phyloP scores from a whole-genome alignment of 1,140 invertebrate species.

The Drosophila asahinai region DNA sequence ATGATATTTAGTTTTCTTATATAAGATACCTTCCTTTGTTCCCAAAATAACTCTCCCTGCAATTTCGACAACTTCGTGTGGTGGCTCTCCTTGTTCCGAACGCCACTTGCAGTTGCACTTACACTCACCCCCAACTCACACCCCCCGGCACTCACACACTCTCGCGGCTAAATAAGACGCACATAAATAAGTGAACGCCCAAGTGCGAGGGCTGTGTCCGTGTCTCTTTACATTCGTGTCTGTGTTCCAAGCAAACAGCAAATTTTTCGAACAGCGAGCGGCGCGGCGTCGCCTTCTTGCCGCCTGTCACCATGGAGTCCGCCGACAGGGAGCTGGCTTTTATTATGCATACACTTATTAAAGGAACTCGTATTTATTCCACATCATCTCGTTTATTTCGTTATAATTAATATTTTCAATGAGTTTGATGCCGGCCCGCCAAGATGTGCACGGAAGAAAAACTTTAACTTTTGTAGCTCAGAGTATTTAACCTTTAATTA shows the following conservation, averaged over 20 bases:
- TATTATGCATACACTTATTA: conserved; percentile 35
- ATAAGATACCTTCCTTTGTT: neutral
- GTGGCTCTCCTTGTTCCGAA: conserved; percentile 39
- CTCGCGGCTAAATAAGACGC: conserved; percentile 11
- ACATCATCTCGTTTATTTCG: conserved; percentile 41
- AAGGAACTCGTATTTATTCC: conserved; percentile 26
- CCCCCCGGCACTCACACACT: conserved; percentile 18
- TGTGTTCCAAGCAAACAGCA: conserved; percentile 11
- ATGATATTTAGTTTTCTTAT: too few relatives aligned
- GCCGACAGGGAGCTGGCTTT: conserved; percentile 18
- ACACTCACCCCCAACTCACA: conserved; percentile 4
- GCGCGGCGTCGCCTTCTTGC: conserved; percentile 24
- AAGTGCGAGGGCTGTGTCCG: conserved; percentile 23
- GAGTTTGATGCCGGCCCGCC: conserved; percentile 6
- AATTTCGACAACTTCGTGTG: conserved; percentile 2
- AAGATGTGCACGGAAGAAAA: conserved; percentile 15
- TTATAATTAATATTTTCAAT: conserved; percentile 48
- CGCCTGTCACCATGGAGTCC: conserved; percentile 51
- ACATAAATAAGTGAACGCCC: conserved; percentile 40
- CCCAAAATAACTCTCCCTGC: too few relatives aligned
- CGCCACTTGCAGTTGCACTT: conserved; percentile 40
- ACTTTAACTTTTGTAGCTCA: neutral
- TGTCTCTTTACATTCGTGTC: neutral
- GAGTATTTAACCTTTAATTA: neutral
- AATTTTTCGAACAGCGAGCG: conserved; percentile 1